Base-by-base conservation (phyloP, 2,113 vertebrate species). In the Onychostruthus taczanowskii region DNA sequence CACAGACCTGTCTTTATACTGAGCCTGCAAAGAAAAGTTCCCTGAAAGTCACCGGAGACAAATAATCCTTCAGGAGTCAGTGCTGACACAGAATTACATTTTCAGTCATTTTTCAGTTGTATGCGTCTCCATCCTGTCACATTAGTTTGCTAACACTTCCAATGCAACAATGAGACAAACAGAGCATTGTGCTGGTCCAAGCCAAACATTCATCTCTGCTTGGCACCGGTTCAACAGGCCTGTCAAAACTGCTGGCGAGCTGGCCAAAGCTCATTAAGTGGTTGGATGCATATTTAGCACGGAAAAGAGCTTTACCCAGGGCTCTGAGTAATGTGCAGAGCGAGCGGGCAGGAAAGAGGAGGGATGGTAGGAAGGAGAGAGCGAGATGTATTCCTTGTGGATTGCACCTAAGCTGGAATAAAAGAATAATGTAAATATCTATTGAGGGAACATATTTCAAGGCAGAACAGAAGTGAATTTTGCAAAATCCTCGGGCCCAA, bases 131-230 rank as follows among this genome's bases (percentile, higher is more conserved):
- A 90, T 96, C 95, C 96, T 95, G 97, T 97, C 95, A 95, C 95
- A 89, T 96, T 96, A 91, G 93, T 97, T 97, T 97, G 97, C 97
- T 97, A 97, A 97, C 96, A 97, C 96, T 97, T 97, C 93, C 93
- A 95, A 44, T 86, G 94, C 87, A 96, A 97, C 97, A 98, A 97
- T 95, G 97, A 97, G 97, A 96, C 96, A 97, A 97, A 97, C 95
- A 93, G 94, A 95, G 95, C 90, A 96, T 96, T 97, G 97, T 97
- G 95, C 95, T 87, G 93, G 90, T 91, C 96, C 94, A 82, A 96
- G 96, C 95, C 96, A 96, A 95, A 96, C 97, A 97, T 97, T 94
- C 90, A 96, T 97, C 96, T 97, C 96, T 95, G 95, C 94, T 93
- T 97, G 97, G 97, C 97, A 91, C 81, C 0, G 20, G 84, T 96